phyloP scores from a whole-genome alignment of 1,140 invertebrate genomes.

The Lordiphosa collinella region DNA sequence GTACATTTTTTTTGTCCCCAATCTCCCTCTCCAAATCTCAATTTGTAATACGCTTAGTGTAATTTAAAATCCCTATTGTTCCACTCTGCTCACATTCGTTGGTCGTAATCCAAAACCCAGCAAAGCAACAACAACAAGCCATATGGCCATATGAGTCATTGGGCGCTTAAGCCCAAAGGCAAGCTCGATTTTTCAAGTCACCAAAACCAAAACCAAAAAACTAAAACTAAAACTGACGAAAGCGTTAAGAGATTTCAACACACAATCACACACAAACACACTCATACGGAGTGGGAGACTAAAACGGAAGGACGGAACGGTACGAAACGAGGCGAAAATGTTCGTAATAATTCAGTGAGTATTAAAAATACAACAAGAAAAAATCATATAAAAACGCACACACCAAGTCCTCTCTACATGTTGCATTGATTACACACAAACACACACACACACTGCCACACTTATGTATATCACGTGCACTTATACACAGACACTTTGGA shows the following conservation, averaged over 20 bases:
- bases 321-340: slow-evolving; percentile 48
- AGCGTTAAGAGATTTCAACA: slow-evolving; percentile 65
- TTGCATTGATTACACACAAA: slow-evolving; percentile 77
- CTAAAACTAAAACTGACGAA: slow-evolving; percentile 60
- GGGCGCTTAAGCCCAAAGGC: slow-evolving; percentile 9
- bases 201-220: slow-evolving; percentile 40
- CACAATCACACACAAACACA: slow-evolving; percentile 15
- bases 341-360: slow-evolving; percentile 68
- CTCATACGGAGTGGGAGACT: background rate
- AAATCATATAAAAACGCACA: slow-evolving; percentile 22
- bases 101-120: slow-evolving; percentile 32
- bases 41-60: slow-evolving; percentile 35
- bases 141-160: slow-evolving; percentile 35
- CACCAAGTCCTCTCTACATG: slow-evolving; percentile 61
- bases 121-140: slow-evolving; percentile 6
- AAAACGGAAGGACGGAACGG: slow-evolving; percentile 46
- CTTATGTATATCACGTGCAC: slow-evolving; percentile 67
- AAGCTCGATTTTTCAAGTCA: slow-evolving; percentile 30
- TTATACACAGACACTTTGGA: slow-evolving; percentile 50
- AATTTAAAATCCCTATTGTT: slow-evolving; percentile 47
- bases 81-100: slow-evolving; percentile 22
- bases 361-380: slow-evolving; percentile 71
- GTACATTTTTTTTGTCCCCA: too few relatives aligned
- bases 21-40: slow-evolving; percentile 14
- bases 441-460: slow-evolving; percentile 15